Base-by-base conservation (phyloP, 2,888 invertebrate genomes). In the Zhengitettix transpicula region DNA sequence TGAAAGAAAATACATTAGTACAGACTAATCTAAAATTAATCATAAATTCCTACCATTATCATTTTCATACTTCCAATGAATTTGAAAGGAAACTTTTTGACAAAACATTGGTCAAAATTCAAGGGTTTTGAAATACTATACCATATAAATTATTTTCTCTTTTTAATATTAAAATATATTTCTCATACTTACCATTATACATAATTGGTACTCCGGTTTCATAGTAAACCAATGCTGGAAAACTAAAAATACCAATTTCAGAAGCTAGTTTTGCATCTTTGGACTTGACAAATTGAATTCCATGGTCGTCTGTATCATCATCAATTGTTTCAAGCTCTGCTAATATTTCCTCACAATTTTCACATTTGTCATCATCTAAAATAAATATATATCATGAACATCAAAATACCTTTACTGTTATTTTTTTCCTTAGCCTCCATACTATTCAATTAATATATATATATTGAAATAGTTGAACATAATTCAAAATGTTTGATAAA, bases 161-260 rank as follows among this genome's bases (percentile, higher is more conserved):
- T n/a, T 15, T 28, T 16, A 3, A 17, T 41, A 16, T 44, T 40
- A 40, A 40, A 17, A 54, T 54, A n/a, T 16, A 47, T 28, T 52
- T n/a, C 17, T 14, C 16, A 65, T 58, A 71, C 87, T 87, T 81
- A 93, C 93, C 93, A 78, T 92, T 90, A 75, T 89, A 94, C 87
- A 92, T 90, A 70, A 92, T 91, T 68, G 93, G 93, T 66, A 91
- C 90, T 65, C 91, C 91, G 62, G 91, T 91, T 76, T 93, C 92
- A 71, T 93, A 94, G 74, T 92, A 94, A 58, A 93, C 91, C 67
- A 94, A 77, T 62, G 91, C 90, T 64, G 94, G 94, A 71, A 94
- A 89, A 69, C 90, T 88, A 75, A 90, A 89, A 70, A 94, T 90
- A 65, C 93, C 92, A 69, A 93, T 87, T 74, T 93, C 91, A 56